Evolutionary conservation across 2,888 invertebrate species (phyloP).

Genomic region (Mayetiola destructor): DNA sequence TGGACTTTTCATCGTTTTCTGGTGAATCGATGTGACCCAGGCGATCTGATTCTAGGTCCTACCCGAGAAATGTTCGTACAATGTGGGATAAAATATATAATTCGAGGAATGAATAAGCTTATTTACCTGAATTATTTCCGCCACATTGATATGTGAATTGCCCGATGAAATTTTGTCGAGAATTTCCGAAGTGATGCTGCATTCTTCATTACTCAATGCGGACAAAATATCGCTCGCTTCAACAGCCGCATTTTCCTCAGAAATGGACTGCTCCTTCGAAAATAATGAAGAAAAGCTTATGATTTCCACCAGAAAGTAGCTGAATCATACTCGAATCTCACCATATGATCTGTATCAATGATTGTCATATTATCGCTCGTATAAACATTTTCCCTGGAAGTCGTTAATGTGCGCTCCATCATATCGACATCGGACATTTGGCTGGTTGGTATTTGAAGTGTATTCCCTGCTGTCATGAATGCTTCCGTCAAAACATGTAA

Average conservation of each 20-base stretch:
- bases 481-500: conserved; percentile 21
- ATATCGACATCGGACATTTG: conserved; percentile 22
- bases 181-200: conserved; percentile 54
- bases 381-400: conserved; percentile 26
- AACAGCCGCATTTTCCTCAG: conserved; percentile 29
- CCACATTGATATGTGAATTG: conserved; percentile 23
- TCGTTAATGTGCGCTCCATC: background rate
- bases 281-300: conserved; percentile 8
- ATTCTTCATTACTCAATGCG: conserved; percentile 53
- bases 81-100: conserved; percentile 18
- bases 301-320: background rate
- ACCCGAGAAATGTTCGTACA: conserved; percentile 24
- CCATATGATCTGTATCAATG: conserved; percentile 46
- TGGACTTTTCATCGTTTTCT: conserved; percentile 39
- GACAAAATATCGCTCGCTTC: conserved; percentile 43
- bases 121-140: conserved; percentile 32
- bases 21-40: conserved; percentile 74
- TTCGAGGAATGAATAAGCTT: background rate
- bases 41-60: conserved; percentile 34
- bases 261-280: conserved; percentile 30
- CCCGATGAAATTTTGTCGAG: conserved; percentile 35
- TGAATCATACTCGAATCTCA: conserved; percentile 22
- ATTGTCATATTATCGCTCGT: conserved; percentile 46
- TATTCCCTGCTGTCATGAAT: background rate
- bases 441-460: conserved; percentile 30